These are phyloP conservation scores for Agrochola lota DNA, from an alignment of 2,888 invertebrate species.

Conservation along the genomic window DNA sequence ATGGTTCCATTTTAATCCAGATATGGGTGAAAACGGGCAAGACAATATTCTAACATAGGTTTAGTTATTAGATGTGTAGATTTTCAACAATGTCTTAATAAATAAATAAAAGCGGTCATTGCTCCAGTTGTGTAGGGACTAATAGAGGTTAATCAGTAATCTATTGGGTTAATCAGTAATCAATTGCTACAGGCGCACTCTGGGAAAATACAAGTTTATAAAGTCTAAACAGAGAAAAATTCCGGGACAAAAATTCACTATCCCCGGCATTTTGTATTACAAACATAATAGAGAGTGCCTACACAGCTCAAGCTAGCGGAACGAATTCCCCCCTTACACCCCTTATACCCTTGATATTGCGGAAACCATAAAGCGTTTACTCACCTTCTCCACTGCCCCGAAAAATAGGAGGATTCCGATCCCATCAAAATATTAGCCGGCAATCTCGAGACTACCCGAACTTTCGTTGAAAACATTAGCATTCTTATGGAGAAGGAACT, in stretches of 20 bases:
- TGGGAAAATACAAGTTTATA: neutral
- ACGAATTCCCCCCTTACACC: conserved; percentile 25
- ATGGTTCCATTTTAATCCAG: neutral
- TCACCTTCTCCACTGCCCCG: conserved; percentile 29
- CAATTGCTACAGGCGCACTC: neutral
- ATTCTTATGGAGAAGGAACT: conserved; percentile 63
- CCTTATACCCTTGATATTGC: conserved; percentile 25
- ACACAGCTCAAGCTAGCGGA: conserved; percentile 19
- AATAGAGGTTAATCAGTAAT: conserved; percentile 11
- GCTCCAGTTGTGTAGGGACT: neutral
- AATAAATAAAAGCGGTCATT: neutral
- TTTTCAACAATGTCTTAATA: neutral
- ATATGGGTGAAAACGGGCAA: too few relatives aligned
- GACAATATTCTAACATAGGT: neutral
- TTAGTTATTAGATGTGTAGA: neutral
- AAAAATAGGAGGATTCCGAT: conserved; percentile 43
- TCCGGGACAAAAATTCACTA: conserved; percentile 21
- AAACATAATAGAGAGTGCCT: conserved; percentile 21
- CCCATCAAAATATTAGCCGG: conserved; percentile 62
- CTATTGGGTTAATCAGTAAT: neutral
- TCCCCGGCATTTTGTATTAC: conserved; percentile 28
- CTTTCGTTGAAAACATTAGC: conserved; percentile 61
- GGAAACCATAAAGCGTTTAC: conserved; percentile 48
- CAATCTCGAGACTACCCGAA: conserved; percentile 39
- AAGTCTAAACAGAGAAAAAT: conserved; percentile 11